Conservation (phyloP, 1,140 invertebrate genomes). For the Drosophila varians region DNA sequence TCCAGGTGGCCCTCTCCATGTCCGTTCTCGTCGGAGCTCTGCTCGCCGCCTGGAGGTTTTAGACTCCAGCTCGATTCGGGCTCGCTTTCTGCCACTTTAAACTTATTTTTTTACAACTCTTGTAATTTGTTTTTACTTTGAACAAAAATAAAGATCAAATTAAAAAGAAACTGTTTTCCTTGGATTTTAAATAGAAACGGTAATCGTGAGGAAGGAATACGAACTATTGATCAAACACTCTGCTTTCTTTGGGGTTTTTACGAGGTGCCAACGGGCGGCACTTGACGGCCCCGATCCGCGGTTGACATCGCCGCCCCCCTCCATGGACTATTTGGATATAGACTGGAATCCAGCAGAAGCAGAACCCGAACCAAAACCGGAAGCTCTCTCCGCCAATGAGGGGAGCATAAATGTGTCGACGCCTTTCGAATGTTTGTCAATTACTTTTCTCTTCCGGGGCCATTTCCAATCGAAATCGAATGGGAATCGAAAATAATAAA, state of each 20-base stretch:
- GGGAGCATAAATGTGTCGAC: slow-evolving; percentile 77
- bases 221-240: slow-evolving; percentile 21
- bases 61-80: neutral
- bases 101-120: slow-evolving; percentile 2
- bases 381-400: slow-evolving; percentile 63
- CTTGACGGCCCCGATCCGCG: slow-evolving; percentile 13
- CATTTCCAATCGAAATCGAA: slow-evolving; percentile 14
- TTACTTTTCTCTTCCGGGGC: slow-evolving; percentile 40
- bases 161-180: neutral
- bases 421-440: slow-evolving; percentile 45
- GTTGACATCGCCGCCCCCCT: slow-evolving; percentile 16
- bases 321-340: neutral
- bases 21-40: slow-evolving; percentile 36
- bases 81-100: neutral
- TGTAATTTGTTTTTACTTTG: slow-evolving; percentile 3
- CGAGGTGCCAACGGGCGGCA: slow-evolving; percentile 36
- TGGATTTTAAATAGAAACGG: neutral
- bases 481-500: neutral
- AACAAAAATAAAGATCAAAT: slow-evolving; percentile 3
- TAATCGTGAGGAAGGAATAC: neutral
- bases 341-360: neutral
- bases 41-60: slow-evolving; percentile 26
- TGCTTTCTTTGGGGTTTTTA: slow-evolving; percentile 25
- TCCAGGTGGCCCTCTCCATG: slow-evolving; percentile 28
- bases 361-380: slow-evolving; percentile 44